Evolutionary conservation across 2,113 vertebrate species (phyloP), one percentile per base, ranked within the genome.

Genomic region (Dolichotis patagonum): DNA sequence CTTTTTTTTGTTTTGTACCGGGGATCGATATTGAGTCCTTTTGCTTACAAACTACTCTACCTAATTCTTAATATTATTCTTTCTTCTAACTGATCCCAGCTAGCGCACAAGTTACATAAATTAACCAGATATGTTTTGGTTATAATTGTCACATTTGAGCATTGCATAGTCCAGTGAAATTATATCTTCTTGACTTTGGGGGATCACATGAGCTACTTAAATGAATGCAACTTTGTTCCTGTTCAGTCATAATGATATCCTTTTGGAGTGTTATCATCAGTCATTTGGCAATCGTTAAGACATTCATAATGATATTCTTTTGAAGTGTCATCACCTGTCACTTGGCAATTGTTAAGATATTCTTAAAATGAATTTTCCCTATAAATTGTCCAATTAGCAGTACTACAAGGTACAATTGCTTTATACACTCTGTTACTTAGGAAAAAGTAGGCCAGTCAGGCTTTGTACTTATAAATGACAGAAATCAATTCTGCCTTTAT

Each of bases 401-500:
- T 54, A 38, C 30, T 90, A 78, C 28, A 60, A 93, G 28, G 89
- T 49, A 38, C 11, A 73, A 84, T 22, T 91, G 28, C 22, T 63
- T 82, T 62, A 84, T 77, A 91, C 16, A 84, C 63, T 80, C 43
- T 89, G 17, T 65, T 75, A 73, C 20, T 93, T 62, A 73, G 43
- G 62, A 46, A 92, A 97, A 91, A 89, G 26, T 52, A 54, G 22
- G 17, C 24, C 81, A 97, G 43, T 46, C 9, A 46, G n/a, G 9
- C 4, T 86, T 95, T 56, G 38, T 84, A 84, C 20, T 88, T 80
- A 43, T 52, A 80, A 95, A 43, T 52, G 62, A 43, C 28, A 69
- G n/a, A 96, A 95, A 93, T 96, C 46, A 96, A 67, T 84, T 86
- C 52, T 87, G 77, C 19, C 67, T 41, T 92, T 93, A 75, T 69